Conservation (phyloP, 2,113 vertebrate genomes). For the Uria aalge region DNA sequence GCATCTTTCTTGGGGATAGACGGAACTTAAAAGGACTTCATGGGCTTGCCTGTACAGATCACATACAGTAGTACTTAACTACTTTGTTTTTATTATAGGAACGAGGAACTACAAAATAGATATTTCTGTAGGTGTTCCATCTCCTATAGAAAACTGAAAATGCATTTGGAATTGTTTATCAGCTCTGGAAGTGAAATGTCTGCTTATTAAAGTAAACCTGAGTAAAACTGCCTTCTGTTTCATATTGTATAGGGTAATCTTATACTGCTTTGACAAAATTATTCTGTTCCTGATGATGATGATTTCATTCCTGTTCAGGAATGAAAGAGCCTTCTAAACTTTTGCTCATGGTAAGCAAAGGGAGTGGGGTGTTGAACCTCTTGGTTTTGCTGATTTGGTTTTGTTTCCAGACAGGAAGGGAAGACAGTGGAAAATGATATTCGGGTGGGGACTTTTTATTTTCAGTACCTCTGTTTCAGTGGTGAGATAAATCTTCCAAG, state of each 20-base stretch:
- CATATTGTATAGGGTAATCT: background rate
- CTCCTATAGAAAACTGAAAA: background rate
- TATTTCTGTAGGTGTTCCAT: background rate
- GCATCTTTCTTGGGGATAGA: background rate
- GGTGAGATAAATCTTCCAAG: background rate
- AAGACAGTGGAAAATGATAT: background rate
- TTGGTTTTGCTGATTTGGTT: background rate
- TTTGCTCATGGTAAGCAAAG: rapidly evolving
- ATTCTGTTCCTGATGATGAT: background rate
- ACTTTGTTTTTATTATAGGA: background rate
- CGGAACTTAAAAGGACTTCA: background rate
- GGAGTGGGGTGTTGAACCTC: background rate
- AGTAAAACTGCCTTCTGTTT: background rate
- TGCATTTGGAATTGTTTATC: background rate
- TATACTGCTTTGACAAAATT: rapidly evolving
- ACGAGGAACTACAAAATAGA: background rate
- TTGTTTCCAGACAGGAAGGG: background rate
- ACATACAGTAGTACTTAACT: background rate
- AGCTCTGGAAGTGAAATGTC: background rate
- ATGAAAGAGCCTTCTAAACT: background rate
- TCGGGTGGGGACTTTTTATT: background rate
- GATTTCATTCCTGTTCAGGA: background rate
- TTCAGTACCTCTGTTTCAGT: background rate
- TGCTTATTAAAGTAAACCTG: background rate
- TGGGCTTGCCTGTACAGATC: background rate